Conservation (phyloP, 23 tunicate genomes). For the Ciona savignyi region DNA sequence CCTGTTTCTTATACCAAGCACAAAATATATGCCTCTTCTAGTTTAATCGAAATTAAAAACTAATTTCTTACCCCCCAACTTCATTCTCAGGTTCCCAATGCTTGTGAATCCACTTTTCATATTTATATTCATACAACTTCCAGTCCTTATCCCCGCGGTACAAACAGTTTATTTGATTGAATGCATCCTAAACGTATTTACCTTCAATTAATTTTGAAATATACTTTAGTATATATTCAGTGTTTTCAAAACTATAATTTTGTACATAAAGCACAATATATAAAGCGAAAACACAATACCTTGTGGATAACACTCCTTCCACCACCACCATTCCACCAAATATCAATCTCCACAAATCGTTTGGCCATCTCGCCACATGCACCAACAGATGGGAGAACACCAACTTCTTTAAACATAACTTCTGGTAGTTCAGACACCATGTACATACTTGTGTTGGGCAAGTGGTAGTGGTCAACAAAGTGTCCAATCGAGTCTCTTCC, state of each 20-base stretch:
- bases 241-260: no score
- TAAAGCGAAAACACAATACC: no score
- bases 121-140: constrained; percentile 75
- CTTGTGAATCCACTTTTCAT: constrained; percentile 66
- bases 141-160: constrained; percentile 51
- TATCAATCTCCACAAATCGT: constrained; percentile 65
- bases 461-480: constrained; percentile 47
- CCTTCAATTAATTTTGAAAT: no score
- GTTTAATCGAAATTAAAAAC: no score
- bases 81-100: constrained; percentile 58
- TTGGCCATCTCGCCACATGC: constrained; percentile 68
- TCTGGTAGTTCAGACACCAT: constrained; percentile 64
- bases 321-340: constrained; percentile 90
- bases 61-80: constrained; percentile 82
- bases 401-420: constrained; percentile 53
- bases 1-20: no score
- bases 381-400: constrained; percentile 66
- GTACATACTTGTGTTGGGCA: constrained; percentile 18
- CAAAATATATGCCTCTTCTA: no score
- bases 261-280: no score
- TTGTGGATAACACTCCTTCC: constrained; percentile 59
- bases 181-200: constrained; percentile 42
- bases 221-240: no score
- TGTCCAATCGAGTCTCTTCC: constrained; percentile 65
- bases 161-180: constrained; percentile 66